Evolutionary conservation across 2,797 vertebrate species (phyloP), one percentile per base, ranked within the genome.

Genomic region (Calcarius lapponicus): DNA sequence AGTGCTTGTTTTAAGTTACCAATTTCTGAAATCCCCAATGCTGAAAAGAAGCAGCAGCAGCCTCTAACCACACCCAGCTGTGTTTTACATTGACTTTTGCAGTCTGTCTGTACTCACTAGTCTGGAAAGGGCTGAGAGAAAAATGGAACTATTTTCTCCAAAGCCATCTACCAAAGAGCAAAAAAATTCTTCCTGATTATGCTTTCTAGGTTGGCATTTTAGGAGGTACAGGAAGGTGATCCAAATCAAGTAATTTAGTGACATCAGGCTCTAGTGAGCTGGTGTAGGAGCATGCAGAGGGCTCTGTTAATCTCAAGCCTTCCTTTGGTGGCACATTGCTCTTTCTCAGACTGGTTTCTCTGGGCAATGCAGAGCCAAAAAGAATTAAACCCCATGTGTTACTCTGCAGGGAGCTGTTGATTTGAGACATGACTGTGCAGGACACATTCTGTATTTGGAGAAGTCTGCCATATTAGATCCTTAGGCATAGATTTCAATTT

Each of bases 401-500:
- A 58, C 20, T 83, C 34, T 34, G 9, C 54, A 53, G 75, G 51
- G 53, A 82, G n/a, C 13, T 84, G 19, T 42, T 86, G 66, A 61
- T 82, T 79, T 57, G 81, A 80, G 71, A 73, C 20, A 6, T 58
- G 64, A 60, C 81, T 71, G 67, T 45, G 13, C 60, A 47, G 60
- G 74, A 87, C 74, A 71, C 32, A 36, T 50, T 70, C 67, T 64
- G 16, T 88, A 25, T 91, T 91, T 80, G 36, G 75, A 9, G 75
- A 79, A 80, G 22, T 32, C 76, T 79, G 62, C 28, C 90, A 45
- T 66, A 90, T 69, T 34, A 93, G 64, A 71, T 92, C 86, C 83
- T 90, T 74, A 80, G 74, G 66, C 86, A 48, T 81, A 45, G 51
- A 76, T 87, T 92, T 28, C 81, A 87, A 36, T 90, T 92, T 67